A percentile compares a stretch with the other conserved stretches of the same genome.
Evolutionary conservation across 1,140 invertebrate genomes (phyloP).

Genomic region (Choristoneura fumiferana): DNA sequence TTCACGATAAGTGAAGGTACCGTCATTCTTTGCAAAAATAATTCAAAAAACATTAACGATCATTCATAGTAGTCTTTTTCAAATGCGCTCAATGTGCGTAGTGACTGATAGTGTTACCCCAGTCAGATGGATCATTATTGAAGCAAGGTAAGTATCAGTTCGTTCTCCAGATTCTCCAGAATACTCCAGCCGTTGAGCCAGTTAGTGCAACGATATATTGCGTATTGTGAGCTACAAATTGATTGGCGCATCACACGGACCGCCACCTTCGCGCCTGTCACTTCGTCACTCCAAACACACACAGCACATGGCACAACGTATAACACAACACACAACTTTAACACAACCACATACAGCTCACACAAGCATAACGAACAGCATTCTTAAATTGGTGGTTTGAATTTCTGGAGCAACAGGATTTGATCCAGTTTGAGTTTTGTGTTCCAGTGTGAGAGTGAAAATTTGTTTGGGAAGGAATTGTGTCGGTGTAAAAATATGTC

Average conservation of each 20-base stretch:
- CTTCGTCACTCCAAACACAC: constrained; percentile 46
- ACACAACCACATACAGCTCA: neutral
- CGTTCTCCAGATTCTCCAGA: constrained; percentile 29
- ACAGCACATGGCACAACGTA: neutral
- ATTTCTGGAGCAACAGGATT: neutral
- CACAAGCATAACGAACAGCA: neutral
- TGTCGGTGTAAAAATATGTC: constrained; percentile 16
- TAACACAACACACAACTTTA: constrained; percentile 4
- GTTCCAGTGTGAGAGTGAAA: neutral
- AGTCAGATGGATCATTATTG: too few species aligned
- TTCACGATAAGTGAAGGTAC: too few species aligned
- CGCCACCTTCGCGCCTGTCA: constrained; percentile 51
- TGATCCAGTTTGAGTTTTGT: neutral
- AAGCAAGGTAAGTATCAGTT: too few species aligned
- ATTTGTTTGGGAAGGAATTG: neutral
- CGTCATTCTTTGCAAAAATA: too few species aligned
- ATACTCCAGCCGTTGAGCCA: constrained; percentile 38
- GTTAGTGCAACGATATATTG: constrained; percentile 50
- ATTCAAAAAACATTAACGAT: too few species aligned
- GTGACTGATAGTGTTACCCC: too few species aligned
- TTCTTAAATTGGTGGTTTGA: neutral
- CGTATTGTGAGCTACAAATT: constrained; percentile 62
- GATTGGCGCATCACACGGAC: constrained; percentile 50
- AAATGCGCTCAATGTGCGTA: too few species aligned
- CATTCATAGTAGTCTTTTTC: too few species aligned